Base-by-base conservation (phyloP, 2,888 invertebrate genomes). In the Drosophila atroscutellata region DNA sequence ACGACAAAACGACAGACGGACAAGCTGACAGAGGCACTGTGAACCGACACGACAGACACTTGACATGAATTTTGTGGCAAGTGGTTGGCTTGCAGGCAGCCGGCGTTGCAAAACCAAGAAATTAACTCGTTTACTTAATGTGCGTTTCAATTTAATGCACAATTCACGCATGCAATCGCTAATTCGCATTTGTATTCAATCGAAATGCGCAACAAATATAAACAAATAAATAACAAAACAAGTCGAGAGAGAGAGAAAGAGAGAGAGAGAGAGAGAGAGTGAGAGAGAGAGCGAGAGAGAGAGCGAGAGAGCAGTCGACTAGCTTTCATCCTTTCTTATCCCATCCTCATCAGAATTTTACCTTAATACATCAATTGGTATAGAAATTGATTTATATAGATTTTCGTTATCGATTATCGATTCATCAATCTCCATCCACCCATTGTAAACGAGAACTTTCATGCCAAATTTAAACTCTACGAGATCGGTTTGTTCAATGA, bases 11-110 rank as follows among this genome's bases (percentile, higher is more conserved):
- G 45, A 58, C 56, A 72, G 34, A 47, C 57, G 42, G 30, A 37
- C 36, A 18, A 34, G 42, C 49, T 13, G 36, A 65, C 30, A 39
- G 55, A 50, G 45, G 37, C 51, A 49, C 47, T 28, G 13, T 15
- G 32, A 49, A 55, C 39, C 47, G 58, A 49, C 26, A 52, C 52
- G 63, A 75, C 72, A 77, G 69, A 65, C 55, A 78, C 79, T 79
- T 79, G 79, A 79, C 79, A 78, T 78, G 79, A 62, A 72, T 78
- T 68, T 63, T 60, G 68, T 58, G 75, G 67, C 78, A 63, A 65
- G 78, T 78, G 64, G 60, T 32, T 47, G 15, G 42, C 58, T 61
- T 49, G 24, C 51, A 69, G 49, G 37, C 51, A 37, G 28, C 57
- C 24, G 36, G 20, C 13, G 13, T 8, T 2, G 28, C n/a, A 24